Evolutionary conservation across 2,888 invertebrate species (phyloP), one percentile per base, ranked within the genome.

Genomic region (Clepsis dumicolana): DNA sequence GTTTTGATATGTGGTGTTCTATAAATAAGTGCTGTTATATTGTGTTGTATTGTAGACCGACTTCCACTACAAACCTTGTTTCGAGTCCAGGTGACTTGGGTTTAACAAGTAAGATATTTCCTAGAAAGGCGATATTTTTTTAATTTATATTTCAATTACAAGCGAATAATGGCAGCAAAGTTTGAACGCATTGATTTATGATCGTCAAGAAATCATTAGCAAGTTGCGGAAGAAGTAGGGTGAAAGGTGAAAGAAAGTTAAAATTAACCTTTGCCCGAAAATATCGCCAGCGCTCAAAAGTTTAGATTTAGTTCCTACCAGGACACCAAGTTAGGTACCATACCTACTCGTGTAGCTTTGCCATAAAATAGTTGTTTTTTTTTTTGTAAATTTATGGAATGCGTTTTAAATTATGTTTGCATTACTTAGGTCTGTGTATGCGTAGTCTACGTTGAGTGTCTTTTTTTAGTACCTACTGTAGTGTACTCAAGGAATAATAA

Each of bases 181-280:
- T 82, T 79, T 77, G 71, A 73, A 72, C 75, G 71, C 75, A 81
- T 81, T 84, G 83, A 85, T 85, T 84, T 83, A 85, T 85, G 84
- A 72, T 75, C 74, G 77, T 69, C 71, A 71, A 76, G 80, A 83
- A 85, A 83, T 83, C 81, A 81, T 83, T 82, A 83, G 80, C 73
- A 75, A 80, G 76, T 76, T 77, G 70, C 71, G 73, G 72, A 80
- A 75, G 76, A 77, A 79, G 76, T 78, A 72, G 73, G 77, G 73
- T 70, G 75, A 77, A 84, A 80, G 76, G 74, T 71, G 73, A 78
- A 83, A 80, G 79, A 81, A 85, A 85, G 78, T 85, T 83, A 75
- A 81, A 81, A 81, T 83, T 79, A 83, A 81, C 79, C 78, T 75
- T 78, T 70, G 71, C 73, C 70, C 75, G 76, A 63, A 50, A 52